Base-by-base conservation (phyloP, 2,888 invertebrate species). In the Archips xylosteana region DNA sequence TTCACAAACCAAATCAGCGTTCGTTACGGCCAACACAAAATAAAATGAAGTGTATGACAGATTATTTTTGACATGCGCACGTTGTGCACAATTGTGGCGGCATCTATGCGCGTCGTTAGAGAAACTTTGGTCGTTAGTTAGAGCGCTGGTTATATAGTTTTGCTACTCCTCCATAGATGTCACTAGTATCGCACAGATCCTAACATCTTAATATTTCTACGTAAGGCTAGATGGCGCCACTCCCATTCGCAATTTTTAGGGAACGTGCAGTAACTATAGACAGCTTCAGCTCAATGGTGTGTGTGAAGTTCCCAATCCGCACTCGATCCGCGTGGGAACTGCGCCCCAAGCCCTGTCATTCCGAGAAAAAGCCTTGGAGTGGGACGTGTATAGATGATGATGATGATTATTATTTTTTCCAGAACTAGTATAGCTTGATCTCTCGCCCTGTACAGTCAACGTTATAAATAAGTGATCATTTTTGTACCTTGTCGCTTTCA, bases 31-130 rank as follows among this genome's bases (percentile, higher is more conserved):
- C 88, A 88, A 88, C 89, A 88, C 90, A 87, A 92, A 92, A 89
- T 91, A 90, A 91, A 92, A 90, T 88, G 90, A 89, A 86, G 85
- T 86, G 83, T 83, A 90, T 92, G 92, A 92, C 92, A 92, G 85
- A 65, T 74, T 89, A 89, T 83, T 91, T 91, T 90, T 92, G 94
- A 93, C 94, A 94, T 94, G 94, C 94, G 94, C 91, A 91, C 82
- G 84, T 81, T 83, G 82, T 80, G 80, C 81, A 72, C 82, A 75
- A 78, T 79, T 68, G 66, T 76, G 76, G 83, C 78, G 88, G 77
- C 87, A 86, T 88, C 91, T 91, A 76, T 75, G 72, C 60, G 60
- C 6, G 8, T 0, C 8, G 45, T 8, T 39, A 45, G 3, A 3
- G 15, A 39, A 63, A 49, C 8, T 59, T 47, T n/a, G 15, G 8